Percentiles rank a stretch among this genome's conserved stretches.
phyloP scores from a whole-genome alignment of 2,797 vertebrate genomes.

The Schizopygopsis malacanthus region DNA sequence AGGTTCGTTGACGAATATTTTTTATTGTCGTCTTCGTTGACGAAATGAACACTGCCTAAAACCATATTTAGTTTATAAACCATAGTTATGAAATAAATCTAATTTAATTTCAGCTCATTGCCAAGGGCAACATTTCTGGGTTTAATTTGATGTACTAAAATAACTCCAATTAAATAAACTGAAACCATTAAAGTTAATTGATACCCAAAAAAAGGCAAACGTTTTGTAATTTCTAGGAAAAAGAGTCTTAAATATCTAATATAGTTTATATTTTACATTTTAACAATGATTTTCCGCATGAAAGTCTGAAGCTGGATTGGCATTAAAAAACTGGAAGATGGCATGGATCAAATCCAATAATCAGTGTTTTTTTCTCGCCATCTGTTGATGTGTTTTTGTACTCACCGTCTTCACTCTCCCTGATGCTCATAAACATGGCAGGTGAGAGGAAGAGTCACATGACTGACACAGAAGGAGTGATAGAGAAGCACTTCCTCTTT shows the following conservation, averaged over 20 bases:
- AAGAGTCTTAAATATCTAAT: not conserved
- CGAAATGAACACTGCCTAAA: too few relatives aligned
- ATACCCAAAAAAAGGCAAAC: not conserved
- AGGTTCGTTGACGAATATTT: too few relatives aligned
- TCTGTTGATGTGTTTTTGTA: not conserved
- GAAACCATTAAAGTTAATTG: not conserved
- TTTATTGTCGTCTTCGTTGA: too few relatives aligned
- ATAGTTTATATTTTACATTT: not conserved
- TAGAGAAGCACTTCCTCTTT: conserved; percentile 12
- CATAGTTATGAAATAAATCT: too few relatives aligned
- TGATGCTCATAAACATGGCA: not conserved
- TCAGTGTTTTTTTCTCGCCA: not conserved
- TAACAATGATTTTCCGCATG: not conserved
- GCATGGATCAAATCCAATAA: not conserved
- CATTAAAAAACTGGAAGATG: not conserved
- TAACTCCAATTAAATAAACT: not conserved
- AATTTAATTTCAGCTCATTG: not conserved
- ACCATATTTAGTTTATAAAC: too few relatives aligned
- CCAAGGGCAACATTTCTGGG: too few relatives aligned
- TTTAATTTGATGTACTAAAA: not conserved
- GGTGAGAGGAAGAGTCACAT: not conserved
- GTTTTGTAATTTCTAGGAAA: not conserved
- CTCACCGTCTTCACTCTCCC: not conserved
- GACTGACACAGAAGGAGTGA: not conserved
- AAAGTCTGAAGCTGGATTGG: not conserved